Evolutionary conservation across 2,888 invertebrate genomes (phyloP).

Genomic region (Hedychridium roseum): DNA sequence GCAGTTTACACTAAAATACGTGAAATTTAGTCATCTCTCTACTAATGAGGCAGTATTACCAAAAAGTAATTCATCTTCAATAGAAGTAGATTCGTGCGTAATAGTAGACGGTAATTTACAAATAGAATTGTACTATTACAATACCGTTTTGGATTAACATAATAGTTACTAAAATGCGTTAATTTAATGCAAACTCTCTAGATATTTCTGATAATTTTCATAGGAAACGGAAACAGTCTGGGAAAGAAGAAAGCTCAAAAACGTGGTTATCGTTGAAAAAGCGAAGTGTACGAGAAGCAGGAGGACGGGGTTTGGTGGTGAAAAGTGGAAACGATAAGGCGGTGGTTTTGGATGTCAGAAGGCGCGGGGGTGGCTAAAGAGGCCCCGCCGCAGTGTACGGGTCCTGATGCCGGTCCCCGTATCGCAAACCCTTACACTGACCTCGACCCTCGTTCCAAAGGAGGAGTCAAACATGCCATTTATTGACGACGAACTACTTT

Average conservation of each 20-base stretch:
- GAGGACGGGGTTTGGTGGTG: constrained; percentile 13
- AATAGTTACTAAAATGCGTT: too few relatives aligned
- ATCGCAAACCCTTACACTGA: constrained; percentile 61
- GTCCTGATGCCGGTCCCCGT: constrained; percentile 64
- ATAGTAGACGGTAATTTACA: too few relatives aligned
- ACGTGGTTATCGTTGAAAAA: not conserved
- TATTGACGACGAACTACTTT: constrained; percentile 93
- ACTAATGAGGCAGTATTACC: too few relatives aligned
- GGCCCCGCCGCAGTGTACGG: constrained; percentile 63
- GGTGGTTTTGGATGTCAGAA: constrained; percentile 62
- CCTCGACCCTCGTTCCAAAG: constrained; percentile 62
- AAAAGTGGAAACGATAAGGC: constrained; percentile 33
- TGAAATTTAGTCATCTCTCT: too few relatives aligned
- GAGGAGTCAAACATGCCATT: constrained; percentile 82
- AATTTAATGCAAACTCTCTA: too few relatives aligned
- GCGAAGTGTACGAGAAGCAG: not conserved
- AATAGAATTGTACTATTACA: too few relatives aligned
- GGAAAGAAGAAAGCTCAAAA: constrained; percentile 4
- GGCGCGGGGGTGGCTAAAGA: constrained; percentile 63
- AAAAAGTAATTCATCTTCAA: too few relatives aligned
- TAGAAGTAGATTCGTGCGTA: too few relatives aligned
- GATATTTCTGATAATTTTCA: too few relatives aligned
- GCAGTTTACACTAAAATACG: too few relatives aligned
- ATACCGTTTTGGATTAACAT: too few relatives aligned
- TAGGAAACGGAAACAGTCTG: too few relatives aligned